Conservation (phyloP, 1,140 invertebrate species). For the Drosophila lacteicornis region DNA sequence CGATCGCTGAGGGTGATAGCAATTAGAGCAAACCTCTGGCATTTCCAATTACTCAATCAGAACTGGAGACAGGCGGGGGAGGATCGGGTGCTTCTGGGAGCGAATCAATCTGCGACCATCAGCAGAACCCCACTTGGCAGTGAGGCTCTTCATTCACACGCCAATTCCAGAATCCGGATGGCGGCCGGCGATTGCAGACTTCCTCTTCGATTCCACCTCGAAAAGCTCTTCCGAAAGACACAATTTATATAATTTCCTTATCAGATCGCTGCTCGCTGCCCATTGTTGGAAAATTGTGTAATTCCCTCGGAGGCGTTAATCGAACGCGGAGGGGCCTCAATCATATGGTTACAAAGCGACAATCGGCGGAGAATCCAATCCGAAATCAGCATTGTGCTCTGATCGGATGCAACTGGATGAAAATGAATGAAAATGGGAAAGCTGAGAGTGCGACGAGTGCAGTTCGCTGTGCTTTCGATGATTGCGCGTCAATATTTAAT, state of each 20-base stretch:
- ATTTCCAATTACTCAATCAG: conserved; percentile 64
- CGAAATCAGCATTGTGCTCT: conserved; percentile 25
- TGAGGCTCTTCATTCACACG: conserved; percentile 61
- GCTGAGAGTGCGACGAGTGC: conserved; percentile 63
- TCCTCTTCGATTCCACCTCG: conserved; percentile 47
- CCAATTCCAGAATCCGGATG: conserved; percentile 37
- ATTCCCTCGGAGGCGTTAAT: conserved; percentile 64
- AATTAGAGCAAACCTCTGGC: conserved; percentile 64
- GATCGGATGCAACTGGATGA: conserved; percentile 29
- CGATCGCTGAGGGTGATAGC: conserved; percentile 59
- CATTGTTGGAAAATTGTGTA: conserved; percentile 73
- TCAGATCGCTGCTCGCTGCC: conserved; percentile 53
- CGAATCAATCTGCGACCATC: no score
- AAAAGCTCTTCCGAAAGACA: conserved; percentile 60
- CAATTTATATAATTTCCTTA: conserved; percentile 80
- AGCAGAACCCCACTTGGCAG: conserved; percentile 16
- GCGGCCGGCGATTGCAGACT: conserved; percentile 67
- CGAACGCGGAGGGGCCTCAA: conserved; percentile 58
- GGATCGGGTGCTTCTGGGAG: background rate
- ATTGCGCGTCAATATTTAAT: conserved; percentile 63
- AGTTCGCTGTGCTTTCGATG: conserved; percentile 75
- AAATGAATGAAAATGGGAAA: conserved; percentile 68
- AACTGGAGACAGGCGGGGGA: background rate
- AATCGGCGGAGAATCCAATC: conserved; percentile 37
- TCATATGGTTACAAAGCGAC: conserved; percentile 46